Percentiles rank a stretch among this genome's conserved stretches.
phyloP scores from a whole-genome alignment of 2,797 vertebrate species.

The Mus minutoides region DNA sequence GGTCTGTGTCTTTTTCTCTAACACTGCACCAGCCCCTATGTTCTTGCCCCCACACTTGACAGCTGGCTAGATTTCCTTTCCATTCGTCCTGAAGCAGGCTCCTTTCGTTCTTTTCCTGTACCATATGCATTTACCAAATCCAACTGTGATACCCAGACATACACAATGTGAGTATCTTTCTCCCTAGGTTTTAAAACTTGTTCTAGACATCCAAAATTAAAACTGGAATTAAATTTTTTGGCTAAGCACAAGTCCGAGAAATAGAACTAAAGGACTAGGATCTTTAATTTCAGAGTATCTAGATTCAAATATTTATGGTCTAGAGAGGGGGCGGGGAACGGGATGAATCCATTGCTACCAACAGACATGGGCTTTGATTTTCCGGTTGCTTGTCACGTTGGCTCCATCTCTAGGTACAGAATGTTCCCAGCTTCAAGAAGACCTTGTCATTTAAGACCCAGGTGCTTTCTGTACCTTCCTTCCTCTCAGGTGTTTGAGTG shows the following conservation, averaged over 20 bases:
- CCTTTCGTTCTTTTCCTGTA: not conserved
- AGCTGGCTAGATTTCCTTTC: not conserved
- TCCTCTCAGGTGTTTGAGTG: conserved; percentile 19
- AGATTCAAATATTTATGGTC: not conserved
- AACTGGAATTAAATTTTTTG: conserved; percentile 20
- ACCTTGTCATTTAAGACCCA: not conserved
- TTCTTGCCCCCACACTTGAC: not conserved
- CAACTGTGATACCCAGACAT: not conserved
- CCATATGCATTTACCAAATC: not conserved
- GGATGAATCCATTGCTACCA: not conserved
- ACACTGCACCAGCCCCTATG: not conserved
- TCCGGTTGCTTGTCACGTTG: not conserved
- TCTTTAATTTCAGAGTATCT: not conserved
- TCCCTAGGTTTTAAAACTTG: not conserved
- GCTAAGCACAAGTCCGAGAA: not conserved
- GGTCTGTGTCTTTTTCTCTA: not conserved
- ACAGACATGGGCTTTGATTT: not conserved
- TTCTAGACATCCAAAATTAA: not conserved
- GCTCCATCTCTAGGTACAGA: not conserved
- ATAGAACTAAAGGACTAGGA: not conserved
- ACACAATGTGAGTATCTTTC: not conserved
- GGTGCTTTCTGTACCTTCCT: not conserved
- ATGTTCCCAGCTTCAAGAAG: conserved; percentile 35
- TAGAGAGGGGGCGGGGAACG: not conserved
- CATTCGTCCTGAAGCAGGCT: not conserved